These are phyloP conservation scores for Poecilia latipinna DNA, from an alignment of 2,113 vertebrate genomes.

Conservation along the genomic window DNA sequence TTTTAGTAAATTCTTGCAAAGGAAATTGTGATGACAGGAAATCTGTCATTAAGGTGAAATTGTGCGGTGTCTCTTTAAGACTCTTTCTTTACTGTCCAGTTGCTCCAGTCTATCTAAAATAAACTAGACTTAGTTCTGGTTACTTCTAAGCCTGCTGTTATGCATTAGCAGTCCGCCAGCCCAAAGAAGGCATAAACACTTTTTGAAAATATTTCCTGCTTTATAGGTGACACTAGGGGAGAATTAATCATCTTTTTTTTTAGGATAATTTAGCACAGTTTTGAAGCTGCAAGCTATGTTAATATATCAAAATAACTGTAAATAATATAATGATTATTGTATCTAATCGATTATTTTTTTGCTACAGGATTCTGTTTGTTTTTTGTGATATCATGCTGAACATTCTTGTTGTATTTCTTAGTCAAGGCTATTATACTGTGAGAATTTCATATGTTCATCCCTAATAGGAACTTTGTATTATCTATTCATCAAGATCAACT, in stretches of 20 bases:
- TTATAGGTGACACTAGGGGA: background rate
- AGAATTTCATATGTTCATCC: background rate
- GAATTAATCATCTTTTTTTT: background rate
- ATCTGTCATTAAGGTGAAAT: background rate
- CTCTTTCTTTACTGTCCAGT: background rate
- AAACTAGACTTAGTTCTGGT: background rate
- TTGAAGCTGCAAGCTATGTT: too few species aligned
- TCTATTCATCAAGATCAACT: background rate
- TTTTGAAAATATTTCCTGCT: background rate
- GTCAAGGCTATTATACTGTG: background rate
- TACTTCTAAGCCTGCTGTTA: background rate
- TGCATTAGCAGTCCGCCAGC: background rate
- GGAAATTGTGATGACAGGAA: background rate
- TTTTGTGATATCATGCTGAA: background rate
- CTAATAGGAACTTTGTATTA: background rate
- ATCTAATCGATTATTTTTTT: background rate
- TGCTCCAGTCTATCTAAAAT: background rate
- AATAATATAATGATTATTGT: too few species aligned
- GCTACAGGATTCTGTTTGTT: background rate
- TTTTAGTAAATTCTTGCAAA: background rate
- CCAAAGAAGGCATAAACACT: background rate
- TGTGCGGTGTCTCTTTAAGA: background rate
- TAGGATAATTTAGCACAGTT: too few species aligned
- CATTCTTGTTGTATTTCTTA: background rate
- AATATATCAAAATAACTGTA: too few species aligned